Conservation (phyloP, 2,888 invertebrate species). For the Drosophila hawaiiensis region DNA sequence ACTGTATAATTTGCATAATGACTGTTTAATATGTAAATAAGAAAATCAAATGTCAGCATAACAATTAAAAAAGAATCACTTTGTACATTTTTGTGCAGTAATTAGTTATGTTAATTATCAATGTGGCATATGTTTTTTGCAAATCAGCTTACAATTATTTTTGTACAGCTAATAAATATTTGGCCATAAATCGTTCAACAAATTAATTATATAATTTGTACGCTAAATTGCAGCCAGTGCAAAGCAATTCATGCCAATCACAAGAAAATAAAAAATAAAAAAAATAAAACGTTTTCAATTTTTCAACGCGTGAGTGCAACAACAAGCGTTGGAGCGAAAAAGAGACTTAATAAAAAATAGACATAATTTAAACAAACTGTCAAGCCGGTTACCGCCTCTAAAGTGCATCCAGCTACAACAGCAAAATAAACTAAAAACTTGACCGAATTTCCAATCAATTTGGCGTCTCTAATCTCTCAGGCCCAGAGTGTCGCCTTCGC, state of each 20-base stretch:
- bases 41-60: constrained; percentile 5
- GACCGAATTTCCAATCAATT: constrained; percentile 73
- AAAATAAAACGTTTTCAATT: constrained; percentile 52
- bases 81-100: neutral
- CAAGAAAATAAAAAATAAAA: constrained; percentile 16
- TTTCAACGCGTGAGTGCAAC: constrained; percentile 47
- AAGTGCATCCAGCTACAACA: constrained; percentile 61
- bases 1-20: constrained; percentile 45
- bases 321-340: constrained; percentile 24
- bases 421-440: constrained; percentile 57
- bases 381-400: constrained; percentile 67
- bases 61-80: neutral
- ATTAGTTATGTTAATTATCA: neutral
- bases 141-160: constrained; percentile 10
- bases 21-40: constrained; percentile 13
- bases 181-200: constrained; percentile 50
- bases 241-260: constrained; percentile 51
- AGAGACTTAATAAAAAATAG: constrained; percentile 13
- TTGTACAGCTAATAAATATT: constrained; percentile 55
- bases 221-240: constrained; percentile 48
- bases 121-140: neutral
- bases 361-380: constrained; percentile 51
- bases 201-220: constrained; percentile 59
- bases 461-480: constrained; percentile 65
- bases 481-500: constrained; percentile 55